Conservation (phyloP, 2,888 invertebrate genomes). For the Endotricha flammealis region DNA sequence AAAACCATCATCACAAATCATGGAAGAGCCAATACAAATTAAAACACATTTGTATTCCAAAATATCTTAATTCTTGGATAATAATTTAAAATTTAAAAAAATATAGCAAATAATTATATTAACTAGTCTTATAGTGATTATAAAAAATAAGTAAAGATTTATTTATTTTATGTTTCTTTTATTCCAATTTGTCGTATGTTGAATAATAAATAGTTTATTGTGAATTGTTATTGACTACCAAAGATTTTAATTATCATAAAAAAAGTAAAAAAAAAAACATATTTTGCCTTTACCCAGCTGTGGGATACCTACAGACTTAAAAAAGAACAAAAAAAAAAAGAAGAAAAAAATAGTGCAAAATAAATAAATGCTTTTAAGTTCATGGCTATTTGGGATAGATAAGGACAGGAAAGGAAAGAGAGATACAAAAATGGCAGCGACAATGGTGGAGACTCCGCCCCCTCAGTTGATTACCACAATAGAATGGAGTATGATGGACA, state of each 20-base stretch:
- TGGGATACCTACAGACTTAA: no score
- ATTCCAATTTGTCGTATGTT: slow-evolving; percentile 7
- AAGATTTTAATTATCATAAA: not conserved
- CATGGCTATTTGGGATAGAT: slow-evolving; percentile 32
- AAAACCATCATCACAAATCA: slow-evolving; percentile 28
- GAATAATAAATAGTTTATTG: slow-evolving; percentile 4
- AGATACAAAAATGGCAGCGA: slow-evolving; percentile 44
- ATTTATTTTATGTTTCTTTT: slow-evolving; percentile 29
- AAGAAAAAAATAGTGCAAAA: slow-evolving; percentile 14
- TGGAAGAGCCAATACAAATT: slow-evolving; percentile 51
- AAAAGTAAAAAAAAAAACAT: not conserved
- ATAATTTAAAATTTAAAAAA: slow-evolving; percentile 17
- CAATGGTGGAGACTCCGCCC: slow-evolving; percentile 77
- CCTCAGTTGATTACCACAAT: slow-evolving; percentile 87
- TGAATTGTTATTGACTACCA: not conserved
- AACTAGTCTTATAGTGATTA: slow-evolving; percentile 32
- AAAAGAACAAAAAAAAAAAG: no score
- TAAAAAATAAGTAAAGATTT: slow-evolving; percentile 21
- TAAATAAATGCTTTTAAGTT: slow-evolving; percentile 41
- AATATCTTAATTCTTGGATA: slow-evolving; percentile 30
- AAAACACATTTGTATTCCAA: slow-evolving; percentile 35
- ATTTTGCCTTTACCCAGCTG: no score
- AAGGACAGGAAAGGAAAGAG: slow-evolving; percentile 25
- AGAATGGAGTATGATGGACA: slow-evolving; percentile 99
- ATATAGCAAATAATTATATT: slow-evolving; percentile 27